Base-by-base conservation (phyloP, 2,888 invertebrate species). In the Zaprionus obscuricornis region DNA sequence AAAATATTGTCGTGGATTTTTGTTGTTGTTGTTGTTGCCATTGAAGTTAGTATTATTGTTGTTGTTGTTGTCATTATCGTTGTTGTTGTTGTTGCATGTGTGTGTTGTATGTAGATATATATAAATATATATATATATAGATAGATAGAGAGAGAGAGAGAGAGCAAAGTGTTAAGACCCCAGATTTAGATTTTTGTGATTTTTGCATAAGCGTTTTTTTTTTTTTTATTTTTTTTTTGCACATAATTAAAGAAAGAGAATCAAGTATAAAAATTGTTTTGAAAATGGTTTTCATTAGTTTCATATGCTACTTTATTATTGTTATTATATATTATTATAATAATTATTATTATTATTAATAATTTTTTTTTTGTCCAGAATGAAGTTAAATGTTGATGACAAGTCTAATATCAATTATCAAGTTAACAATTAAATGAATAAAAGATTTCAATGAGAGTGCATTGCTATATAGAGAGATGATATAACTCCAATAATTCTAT, bases 161-260 rank as follows among this genome's bases (percentile, higher is more conserved):
- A n/a, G 55, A n/a, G n/a, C n/a, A 57, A 47, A 22, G 67, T 66
- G 65, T 77, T 74, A 77, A 59, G 58, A 60, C 74, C 78, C 74
- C n/a, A n/a, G n/a, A 58, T 59, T 66, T 31, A 60, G 52, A 71
- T 54, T 33, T 43, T 18, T 43, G 75, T 66, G 60, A 47, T 65
- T 66, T 71, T 62, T 62, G 69, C 75, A 75, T 46, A 73, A 81
- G 74, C 82, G 43, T 46, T 56, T n/a, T n/a, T n/a, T n/a, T n/a
- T n/a, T n/a, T n/a, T n/a, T n/a, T n/a, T n/a, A n/a, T n/a, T n/a
- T n/a, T n/a, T n/a, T n/a, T n/a, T n/a, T 77, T 77, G 74, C 78
- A 74, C 57, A 74, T 57, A 78, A 82, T 66, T 78, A 75, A 70
- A 78, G 70, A 82, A 82, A 78, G 52, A 76, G 63, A 74, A 64